Conservation (phyloP, 2,888 invertebrate species). For the Campopleginae sp. region DNA sequence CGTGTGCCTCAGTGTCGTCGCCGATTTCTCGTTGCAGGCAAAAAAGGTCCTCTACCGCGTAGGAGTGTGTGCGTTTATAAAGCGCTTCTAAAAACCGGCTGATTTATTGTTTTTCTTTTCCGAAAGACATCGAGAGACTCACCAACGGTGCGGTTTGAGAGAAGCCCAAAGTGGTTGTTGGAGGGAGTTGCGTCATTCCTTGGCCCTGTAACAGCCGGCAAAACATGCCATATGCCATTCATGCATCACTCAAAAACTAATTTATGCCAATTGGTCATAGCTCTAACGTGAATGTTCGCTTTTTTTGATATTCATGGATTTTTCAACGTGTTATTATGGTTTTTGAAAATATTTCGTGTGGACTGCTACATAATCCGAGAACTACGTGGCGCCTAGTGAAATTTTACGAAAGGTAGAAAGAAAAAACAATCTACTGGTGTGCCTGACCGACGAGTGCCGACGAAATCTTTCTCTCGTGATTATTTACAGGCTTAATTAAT, state of each 20-base stretch:
- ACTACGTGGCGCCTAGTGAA: background rate
- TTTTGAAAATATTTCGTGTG: background rate
- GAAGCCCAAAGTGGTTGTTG: constrained; percentile 80
- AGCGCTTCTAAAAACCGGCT: constrained; percentile 18
- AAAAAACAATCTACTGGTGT: constrained; percentile 20
- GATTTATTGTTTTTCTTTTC: constrained; percentile 12
- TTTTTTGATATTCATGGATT: background rate
- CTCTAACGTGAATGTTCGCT: constrained; percentile 10
- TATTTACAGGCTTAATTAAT: constrained; percentile 22
- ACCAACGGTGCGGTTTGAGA: constrained; percentile 80
- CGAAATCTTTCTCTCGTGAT: constrained; percentile 31
- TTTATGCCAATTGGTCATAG: constrained; percentile 73
- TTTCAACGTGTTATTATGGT: constrained; percentile 1
- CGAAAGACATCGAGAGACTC: constrained; percentile 76
- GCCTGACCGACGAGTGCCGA: constrained; percentile 38
- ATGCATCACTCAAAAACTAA: constrained; percentile 81
- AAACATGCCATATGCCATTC: constrained; percentile 81
- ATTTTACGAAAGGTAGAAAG: constrained; percentile 14
- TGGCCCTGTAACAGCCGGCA: constrained; percentile 84
- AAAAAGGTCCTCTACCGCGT: constrained; percentile 8
- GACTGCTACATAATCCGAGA: background rate
- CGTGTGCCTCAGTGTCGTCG: constrained; percentile 1
- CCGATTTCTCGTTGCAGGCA: constrained; percentile 9
- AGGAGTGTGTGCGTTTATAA: constrained; percentile 32
- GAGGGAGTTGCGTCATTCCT: constrained; percentile 84